Percentiles rank a stretch among this genome's conserved stretches.
Evolutionary conservation across 2,797 vertebrate species (phyloP).

Genomic region (Dermochelys coriacea): DNA sequence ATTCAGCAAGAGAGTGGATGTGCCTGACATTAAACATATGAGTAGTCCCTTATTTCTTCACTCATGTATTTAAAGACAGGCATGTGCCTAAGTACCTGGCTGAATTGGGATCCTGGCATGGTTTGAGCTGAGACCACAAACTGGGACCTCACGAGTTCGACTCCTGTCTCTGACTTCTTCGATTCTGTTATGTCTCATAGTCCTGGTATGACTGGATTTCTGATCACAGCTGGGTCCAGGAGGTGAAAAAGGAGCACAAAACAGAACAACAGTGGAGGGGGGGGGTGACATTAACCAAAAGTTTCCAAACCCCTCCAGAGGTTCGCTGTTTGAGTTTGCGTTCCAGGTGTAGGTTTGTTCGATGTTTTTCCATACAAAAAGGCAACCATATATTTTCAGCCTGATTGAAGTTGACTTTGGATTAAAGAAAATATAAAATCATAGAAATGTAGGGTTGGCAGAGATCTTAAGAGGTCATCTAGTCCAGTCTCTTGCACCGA

Average conservation of each 20-base stretch:
- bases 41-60: not conserved
- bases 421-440: not conserved
- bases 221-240: not conserved
- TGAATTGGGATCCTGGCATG: not conserved
- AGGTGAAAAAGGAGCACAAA: not conserved
- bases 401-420: not conserved
- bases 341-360: rapidly evolving
- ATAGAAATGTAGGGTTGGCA: not conserved
- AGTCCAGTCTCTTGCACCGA: not conserved
- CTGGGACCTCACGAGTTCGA: rapidly evolving
- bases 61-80: rapidly evolving
- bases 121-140: not conserved
- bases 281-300: rapidly evolving
- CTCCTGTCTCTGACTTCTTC: rapidly evolving
- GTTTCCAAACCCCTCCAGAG: rapidly evolving
- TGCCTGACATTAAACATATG: not conserved
- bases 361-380: not conserved
- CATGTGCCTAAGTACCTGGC: rapidly evolving
- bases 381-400: rapidly evolving
- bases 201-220: rapidly evolving
- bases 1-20: not conserved
- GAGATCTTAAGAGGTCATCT: not conserved
- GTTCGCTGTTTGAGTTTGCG: rapidly evolving
- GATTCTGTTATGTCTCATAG: rapidly evolving
- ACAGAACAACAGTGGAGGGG: rapidly evolving